Conservation (phyloP, 2,797 vertebrate species). For the Eulemur coronatus region DNA sequence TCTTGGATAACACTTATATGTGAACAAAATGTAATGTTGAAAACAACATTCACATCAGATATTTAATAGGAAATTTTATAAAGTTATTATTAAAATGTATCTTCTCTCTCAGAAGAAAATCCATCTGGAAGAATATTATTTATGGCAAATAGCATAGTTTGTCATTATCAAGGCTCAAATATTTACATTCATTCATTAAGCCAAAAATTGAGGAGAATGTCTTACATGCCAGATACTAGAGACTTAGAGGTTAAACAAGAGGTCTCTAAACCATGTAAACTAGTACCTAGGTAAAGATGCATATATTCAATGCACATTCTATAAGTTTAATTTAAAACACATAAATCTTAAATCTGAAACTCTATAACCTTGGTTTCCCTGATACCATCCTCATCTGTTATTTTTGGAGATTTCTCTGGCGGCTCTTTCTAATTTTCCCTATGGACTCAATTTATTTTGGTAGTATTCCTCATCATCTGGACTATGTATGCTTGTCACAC, state of each 20-base stretch:
- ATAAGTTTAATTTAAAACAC: neutral
- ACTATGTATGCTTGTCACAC: neutral
- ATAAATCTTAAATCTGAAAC: neutral
- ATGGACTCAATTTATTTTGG: neutral
- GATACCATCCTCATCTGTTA: neutral
- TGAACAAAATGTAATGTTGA: slow-evolving; percentile 21
- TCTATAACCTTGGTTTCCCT: neutral
- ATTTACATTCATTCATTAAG: slow-evolving; percentile 17
- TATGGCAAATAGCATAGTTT: slow-evolving; percentile 34
- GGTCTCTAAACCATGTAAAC: neutral
- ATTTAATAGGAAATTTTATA: neutral
- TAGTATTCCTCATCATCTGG: neutral
- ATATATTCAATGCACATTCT: neutral
- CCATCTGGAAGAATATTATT: slow-evolving; percentile 10
- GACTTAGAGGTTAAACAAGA: neutral
- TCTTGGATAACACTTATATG: neutral
- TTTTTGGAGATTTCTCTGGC: neutral
- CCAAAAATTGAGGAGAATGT: neutral
- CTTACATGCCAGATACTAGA: neutral
- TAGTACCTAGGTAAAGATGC: neutral
- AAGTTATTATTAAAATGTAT: slow-evolving; percentile 38
- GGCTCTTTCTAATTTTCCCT: neutral
- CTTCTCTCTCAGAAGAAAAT: neutral
- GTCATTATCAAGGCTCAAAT: neutral
- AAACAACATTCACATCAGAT: neutral